Evolutionary conservation across 2,797 vertebrate genomes (phyloP), one percentile per base, ranked within the genome.

Genomic region (Acanthis flammea): DNA sequence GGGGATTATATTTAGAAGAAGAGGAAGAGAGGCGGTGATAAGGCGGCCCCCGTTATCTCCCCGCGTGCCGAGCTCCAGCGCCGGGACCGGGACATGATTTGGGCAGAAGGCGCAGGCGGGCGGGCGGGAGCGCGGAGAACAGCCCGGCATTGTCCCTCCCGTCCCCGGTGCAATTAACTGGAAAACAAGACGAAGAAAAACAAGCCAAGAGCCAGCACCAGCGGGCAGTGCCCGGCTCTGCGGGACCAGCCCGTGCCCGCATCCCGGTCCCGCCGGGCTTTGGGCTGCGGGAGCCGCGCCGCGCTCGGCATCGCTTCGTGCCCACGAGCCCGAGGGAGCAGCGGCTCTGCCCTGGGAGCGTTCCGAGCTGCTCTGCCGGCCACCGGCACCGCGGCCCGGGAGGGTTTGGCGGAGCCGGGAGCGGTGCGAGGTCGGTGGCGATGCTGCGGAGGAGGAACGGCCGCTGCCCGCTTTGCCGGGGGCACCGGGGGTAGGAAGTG

Each of bases 1-100:
- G 75, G 77, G 86, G 55, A 44, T 96, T 97, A 96, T 98, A 96
- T 98, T 97, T 98, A 97, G 97, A 72, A 95, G 93, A 93, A 85
- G 73, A 94, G 86, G 92, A 95, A 84, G 88, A 97, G 94, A 89
- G 66, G 93, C 18, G 81, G 53, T 18, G 96, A 97, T 96, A 97
- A 97, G 90, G 90, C 25, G 61, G 57, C 57, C 78, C 62, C 76
- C 2, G 57, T 92, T 96, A 96, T 95, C 95, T 84, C 82, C 76
- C 79, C 2, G 67, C 74, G 27, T 94, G 93, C 91, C 80, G 1
- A 86, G 91, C 65, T 39, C 31, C 25, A 19, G 22, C 2, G 7
- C 76, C 90, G 65, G 25, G 44, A 67, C 70, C 90, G 4, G 8
- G 80, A 7, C 53, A 30, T 10, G 89, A 50, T 76, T 89, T 91